Evolutionary conservation across 2,113 vertebrate genomes (phyloP).

Genomic region (Ondatra zibethicus): DNA sequence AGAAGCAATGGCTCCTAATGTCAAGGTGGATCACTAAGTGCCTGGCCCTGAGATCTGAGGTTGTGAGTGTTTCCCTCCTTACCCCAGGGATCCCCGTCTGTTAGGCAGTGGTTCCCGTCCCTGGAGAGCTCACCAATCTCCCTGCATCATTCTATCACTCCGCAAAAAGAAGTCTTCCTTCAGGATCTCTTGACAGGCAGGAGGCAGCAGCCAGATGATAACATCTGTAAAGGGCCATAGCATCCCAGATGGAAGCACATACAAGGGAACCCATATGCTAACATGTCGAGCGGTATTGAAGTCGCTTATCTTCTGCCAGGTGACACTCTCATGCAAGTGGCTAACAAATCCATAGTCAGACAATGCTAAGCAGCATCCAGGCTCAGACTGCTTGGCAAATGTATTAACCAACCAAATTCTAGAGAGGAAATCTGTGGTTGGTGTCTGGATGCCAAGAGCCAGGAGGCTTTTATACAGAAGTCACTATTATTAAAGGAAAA

Average conservation of each 20-base stretch:
- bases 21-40: not conserved
- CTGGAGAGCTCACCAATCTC: not conserved
- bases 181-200: not conserved
- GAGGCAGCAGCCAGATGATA: conserved; percentile 20
- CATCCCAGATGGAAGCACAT: not conserved
- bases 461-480: not conserved
- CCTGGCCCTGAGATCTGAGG: not conserved
- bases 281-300: not conserved
- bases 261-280: not conserved
- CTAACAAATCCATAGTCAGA: not conserved
- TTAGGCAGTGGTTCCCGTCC: not conserved
- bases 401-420: not conserved
- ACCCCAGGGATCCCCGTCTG: not conserved
- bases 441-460: not conserved
- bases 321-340: conserved; percentile 36
- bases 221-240: not conserved
- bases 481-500: not conserved
- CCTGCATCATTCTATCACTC: not conserved
- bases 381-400: not conserved
- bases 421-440: not conserved
- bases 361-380: not conserved
- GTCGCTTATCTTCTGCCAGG: conserved; percentile 28
- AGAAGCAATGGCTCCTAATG: not conserved
- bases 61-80: not conserved
- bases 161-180: not conserved